Percentiles rank a stretch among this genome's conserved stretches.
phyloP scores from a whole-genome alignment of 2,797 vertebrate genomes.

The Arnoldichthys spilopterus region DNA sequence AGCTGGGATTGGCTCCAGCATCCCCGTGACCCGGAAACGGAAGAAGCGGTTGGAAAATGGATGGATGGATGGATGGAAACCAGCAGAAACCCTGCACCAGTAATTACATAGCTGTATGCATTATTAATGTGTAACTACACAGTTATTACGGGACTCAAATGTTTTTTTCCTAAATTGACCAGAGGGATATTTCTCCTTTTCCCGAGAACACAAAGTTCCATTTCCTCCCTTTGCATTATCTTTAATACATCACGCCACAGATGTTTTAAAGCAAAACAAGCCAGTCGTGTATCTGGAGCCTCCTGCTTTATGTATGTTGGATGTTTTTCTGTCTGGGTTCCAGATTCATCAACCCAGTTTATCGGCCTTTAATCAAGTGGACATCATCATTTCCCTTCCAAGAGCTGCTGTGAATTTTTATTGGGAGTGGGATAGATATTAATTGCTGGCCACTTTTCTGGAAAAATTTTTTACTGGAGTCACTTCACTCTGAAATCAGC shows the following conservation, averaged over 20 bases:
- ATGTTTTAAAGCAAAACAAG: neutral
- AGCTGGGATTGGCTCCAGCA: too few relatives aligned
- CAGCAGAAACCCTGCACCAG: too few relatives aligned
- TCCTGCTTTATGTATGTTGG: slow-evolving; percentile 15
- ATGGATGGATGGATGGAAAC: too few relatives aligned
- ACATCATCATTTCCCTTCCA: slow-evolving; percentile 13
- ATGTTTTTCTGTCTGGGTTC: neutral
- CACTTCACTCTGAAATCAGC: slow-evolving; percentile 39
- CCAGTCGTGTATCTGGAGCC: neutral
- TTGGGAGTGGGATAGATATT: slow-evolving; percentile 12
- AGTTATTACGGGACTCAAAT: too few relatives aligned
- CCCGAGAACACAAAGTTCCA: neutral
- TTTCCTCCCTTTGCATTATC: neutral
- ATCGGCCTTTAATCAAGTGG: slow-evolving; percentile 37
- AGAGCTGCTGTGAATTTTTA: slow-evolving; percentile 30
- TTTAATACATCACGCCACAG: slow-evolving; percentile 1
- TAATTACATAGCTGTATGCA: too few relatives aligned
- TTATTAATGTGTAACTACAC: too few relatives aligned
- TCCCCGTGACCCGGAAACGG: too few relatives aligned
- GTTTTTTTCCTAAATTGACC: too few relatives aligned
- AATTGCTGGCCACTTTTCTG: slow-evolving; percentile 29
- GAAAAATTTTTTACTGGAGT: slow-evolving; percentile 45
- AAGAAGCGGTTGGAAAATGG: too few relatives aligned
- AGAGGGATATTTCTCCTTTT: neutral
- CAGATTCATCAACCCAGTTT: neutral